Percentiles rank a stretch among this genome's conserved stretches.
Conservation (phyloP, 2,888 invertebrate species). For the Watsonalla cultraria region DNA sequence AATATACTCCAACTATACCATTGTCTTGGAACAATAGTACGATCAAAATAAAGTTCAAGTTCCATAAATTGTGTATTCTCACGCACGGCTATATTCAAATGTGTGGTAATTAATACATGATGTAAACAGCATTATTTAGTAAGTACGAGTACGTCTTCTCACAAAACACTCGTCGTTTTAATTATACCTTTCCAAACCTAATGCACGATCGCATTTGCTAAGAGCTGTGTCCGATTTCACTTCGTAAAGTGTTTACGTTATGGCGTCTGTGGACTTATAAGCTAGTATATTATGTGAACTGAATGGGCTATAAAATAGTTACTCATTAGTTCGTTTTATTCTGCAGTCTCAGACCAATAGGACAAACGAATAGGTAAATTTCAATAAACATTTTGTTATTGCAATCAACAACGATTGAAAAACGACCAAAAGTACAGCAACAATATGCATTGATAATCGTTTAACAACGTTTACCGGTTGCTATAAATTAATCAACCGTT, state of each 20-base stretch:
- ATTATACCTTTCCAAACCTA: neutral
- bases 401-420: neutral
- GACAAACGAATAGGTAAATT: neutral
- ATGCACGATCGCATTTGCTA: neutral
- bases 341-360: no score
- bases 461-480: slow-evolving; percentile 12
- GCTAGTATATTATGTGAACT: no score
- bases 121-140: slow-evolving; percentile 20
- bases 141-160: neutral
- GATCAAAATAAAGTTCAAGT: slow-evolving; percentile 45
- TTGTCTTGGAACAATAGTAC: slow-evolving; percentile 52
- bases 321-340: no score
- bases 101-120: slow-evolving; percentile 33
- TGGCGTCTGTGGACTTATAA: no score
- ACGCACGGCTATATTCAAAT: slow-evolving; percentile 26
- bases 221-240: neutral
- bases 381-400: neutral
- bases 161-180: no score
- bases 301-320: no score
- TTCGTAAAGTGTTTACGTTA: no score
- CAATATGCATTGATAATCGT: slow-evolving; percentile 2
- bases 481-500: slow-evolving; percentile 13
- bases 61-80: slow-evolving; percentile 29
- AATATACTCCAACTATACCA: slow-evolving; percentile 30
- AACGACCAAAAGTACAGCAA: neutral